Conservation (phyloP, 1,140 invertebrate genomes). For the Caenorhabditis remanei region DNA sequence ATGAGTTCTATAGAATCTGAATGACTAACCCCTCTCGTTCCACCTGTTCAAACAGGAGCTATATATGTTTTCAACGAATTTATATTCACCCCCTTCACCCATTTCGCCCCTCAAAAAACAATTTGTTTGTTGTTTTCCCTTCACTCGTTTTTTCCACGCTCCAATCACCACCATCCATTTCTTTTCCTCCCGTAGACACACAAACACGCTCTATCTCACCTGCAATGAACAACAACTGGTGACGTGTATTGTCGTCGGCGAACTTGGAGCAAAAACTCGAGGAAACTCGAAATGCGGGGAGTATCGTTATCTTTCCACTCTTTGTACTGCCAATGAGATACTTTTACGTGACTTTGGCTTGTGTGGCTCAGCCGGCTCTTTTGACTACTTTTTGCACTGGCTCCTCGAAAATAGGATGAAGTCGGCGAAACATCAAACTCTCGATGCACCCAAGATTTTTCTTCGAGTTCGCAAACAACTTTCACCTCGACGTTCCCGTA, state of each 20-base stretch:
- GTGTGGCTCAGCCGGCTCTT: neutral
- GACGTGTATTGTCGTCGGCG: constrained; percentile 27
- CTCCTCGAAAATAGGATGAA: neutral
- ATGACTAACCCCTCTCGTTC: no score
- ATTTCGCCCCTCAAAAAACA: neutral
- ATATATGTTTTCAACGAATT: no score
- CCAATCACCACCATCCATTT: neutral
- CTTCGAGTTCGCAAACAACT: constrained; percentile 39
- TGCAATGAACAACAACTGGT: constrained; percentile 60
- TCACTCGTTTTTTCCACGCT: neutral
- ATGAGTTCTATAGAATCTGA: no score
- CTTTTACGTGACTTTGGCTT: constrained; percentile 20
- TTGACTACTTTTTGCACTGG: constrained; percentile 3
- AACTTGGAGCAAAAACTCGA: constrained; percentile 50
- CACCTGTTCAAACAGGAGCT: no score
- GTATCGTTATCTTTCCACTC: constrained; percentile 46
- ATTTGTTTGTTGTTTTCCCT: constrained; percentile 2
- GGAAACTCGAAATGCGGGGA: constrained; percentile 3
- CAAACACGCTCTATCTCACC: neutral
- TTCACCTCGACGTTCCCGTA: constrained; percentile 31
- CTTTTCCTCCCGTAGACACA: neutral
- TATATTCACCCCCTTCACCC: neutral
- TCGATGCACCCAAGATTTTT: constrained; percentile 34
- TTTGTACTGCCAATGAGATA: constrained; percentile 49
- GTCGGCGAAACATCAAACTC: constrained; percentile 48